These are phyloP conservation scores for Aphelenchoides bicaudatus DNA, from an alignment of 2,888 invertebrate genomes.

Conservation along the genomic window DNA sequence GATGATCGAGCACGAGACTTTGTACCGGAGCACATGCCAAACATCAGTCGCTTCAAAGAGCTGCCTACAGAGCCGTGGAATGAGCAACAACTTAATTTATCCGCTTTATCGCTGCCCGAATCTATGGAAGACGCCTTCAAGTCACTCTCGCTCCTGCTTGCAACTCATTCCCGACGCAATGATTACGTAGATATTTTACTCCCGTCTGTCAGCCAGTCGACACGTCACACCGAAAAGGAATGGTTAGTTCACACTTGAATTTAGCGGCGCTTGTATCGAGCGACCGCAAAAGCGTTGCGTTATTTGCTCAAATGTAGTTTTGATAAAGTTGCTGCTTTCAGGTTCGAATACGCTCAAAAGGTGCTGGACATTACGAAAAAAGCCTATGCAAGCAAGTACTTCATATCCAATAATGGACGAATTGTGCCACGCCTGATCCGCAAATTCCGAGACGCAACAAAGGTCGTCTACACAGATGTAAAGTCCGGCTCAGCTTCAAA, in stretches of 20 bases:
- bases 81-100: conserved; percentile 9
- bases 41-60: conserved; percentile 5
- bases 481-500: too few relatives aligned
- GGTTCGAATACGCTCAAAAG: conserved; percentile 8
- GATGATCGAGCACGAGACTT: background rate
- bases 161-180: background rate
- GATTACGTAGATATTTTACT: conserved; percentile 1
- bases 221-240: background rate
- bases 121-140: conserved; percentile 5
- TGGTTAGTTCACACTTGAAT: background rate
- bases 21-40: conserved; percentile 14
- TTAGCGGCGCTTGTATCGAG: too few relatives aligned
- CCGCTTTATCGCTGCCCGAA: background rate
- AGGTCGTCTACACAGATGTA: background rate
- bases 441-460: conserved; percentile 3
- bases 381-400: conserved; percentile 11
- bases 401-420: conserved; percentile 15
- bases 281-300: too few relatives aligned
- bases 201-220: background rate
- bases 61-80: conserved; percentile 10
- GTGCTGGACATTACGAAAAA: conserved; percentile 9
- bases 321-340: conserved; percentile 13
- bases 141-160: conserved; percentile 1
- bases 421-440: conserved; percentile 11
- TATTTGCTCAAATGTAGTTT: too few relatives aligned